Conservation (phyloP, 1,140 invertebrate genomes). For the Cherax quadricarinatus region DNA sequence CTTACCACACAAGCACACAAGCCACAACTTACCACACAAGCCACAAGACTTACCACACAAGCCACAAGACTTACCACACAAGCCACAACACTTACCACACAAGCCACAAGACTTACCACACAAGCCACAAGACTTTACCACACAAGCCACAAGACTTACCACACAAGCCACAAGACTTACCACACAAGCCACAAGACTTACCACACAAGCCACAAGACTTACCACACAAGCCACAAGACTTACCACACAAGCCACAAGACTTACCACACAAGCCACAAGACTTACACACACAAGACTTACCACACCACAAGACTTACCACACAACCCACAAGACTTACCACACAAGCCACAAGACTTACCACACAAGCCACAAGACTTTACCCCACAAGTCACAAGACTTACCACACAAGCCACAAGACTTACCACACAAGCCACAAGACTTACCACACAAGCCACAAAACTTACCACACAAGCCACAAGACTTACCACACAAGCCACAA, state of each 20-base stretch:
- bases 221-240: too few species aligned
- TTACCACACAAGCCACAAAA: conserved; percentile 53
- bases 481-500: conserved; percentile 48
- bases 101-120: conserved; percentile 48
- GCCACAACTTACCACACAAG: conserved; percentile 45
- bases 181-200: too few species aligned
- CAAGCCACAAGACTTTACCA: conserved; percentile 55
- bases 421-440: too few species aligned
- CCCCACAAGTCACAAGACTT: too few species aligned
- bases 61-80: conserved; percentile 43
- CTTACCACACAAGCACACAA: too few species aligned
- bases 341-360: conserved; percentile 35
- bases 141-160: conserved; percentile 35
- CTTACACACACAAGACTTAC: too few species aligned
- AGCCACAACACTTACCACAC: conserved; percentile 62
- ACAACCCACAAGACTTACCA: conserved; percentile 57
- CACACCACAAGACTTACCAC: conserved; percentile 45
- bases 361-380: conserved; percentile 58
- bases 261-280: conserved; percentile 61
- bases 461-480: too few species aligned
- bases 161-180: conserved; percentile 61
- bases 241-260: conserved; percentile 52
- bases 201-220: conserved; percentile 59
- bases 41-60: conserved; percentile 66
- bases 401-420: conserved; percentile 58